A percentile compares a stretch with the other conserved stretches of the same genome.
phyloP scores from a whole-genome alignment of 2,113 vertebrate species.

The Coryphaenoides rupestris region DNA sequence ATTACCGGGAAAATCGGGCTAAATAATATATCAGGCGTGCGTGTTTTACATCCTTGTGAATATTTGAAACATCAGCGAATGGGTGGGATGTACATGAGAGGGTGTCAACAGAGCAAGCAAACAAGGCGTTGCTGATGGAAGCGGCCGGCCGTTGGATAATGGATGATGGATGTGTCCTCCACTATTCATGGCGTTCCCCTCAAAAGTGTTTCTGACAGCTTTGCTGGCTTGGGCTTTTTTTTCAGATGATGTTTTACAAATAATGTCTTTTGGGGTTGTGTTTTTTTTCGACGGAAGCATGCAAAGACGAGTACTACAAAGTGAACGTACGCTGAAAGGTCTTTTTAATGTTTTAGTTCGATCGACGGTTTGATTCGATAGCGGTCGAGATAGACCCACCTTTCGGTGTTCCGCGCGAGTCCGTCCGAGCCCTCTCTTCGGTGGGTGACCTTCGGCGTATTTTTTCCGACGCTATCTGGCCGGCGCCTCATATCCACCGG shows the following conservation, averaged over 20 bases:
- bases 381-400: no score
- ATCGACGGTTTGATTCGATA: no score
- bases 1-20: constrained; percentile 71
- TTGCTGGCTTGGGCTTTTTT: constrained; percentile 56
- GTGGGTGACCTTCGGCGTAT: constrained; percentile 23
- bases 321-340: no score
- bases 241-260: constrained; percentile 31
- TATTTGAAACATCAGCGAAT: constrained; percentile 79
- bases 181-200: constrained; percentile 54
- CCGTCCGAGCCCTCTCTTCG: background rate
- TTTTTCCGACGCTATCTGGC: constrained; percentile 18
- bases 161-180: constrained; percentile 44
- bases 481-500: constrained; percentile 20
- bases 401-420: no score
- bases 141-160: constrained; percentile 51
- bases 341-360: no score
- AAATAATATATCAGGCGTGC: constrained; percentile 89
- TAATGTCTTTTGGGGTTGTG: constrained; percentile 11
- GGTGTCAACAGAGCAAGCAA: constrained; percentile 67
- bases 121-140: constrained; percentile 71
- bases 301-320: no score
- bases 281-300: background rate
- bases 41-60: constrained; percentile 85
- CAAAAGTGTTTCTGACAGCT: constrained; percentile 75
- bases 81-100: constrained; percentile 64